A percentile compares a stretch with the other conserved stretches of the same genome.
These are phyloP conservation scores for Euglossa dilemma DNA, from an alignment of 1,140 invertebrate species.

Conservation along the genomic window DNA sequence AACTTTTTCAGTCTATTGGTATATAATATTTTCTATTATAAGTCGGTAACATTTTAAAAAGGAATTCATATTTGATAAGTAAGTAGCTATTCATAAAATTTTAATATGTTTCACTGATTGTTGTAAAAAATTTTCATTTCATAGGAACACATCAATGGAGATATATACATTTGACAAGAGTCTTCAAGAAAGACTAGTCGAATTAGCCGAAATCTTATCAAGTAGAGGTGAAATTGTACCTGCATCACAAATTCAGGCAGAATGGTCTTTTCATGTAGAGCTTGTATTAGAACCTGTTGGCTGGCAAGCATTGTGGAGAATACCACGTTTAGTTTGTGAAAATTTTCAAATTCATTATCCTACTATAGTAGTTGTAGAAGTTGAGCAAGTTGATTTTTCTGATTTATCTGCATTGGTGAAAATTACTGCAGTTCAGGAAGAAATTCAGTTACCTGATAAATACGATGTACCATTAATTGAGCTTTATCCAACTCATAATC, in stretches of 20 bases:
- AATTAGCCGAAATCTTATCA: constrained; percentile 83
- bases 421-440: constrained; percentile 84
- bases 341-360: constrained; percentile 84
- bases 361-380: constrained; percentile 83
- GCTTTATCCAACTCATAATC: constrained; percentile 84
- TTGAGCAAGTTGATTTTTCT: constrained; percentile 81
- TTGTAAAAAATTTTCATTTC: not conserved
- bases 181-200: constrained; percentile 82
- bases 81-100: not conserved
- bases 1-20: not conserved
- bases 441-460: constrained; percentile 84
- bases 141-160: constrained; percentile 75
- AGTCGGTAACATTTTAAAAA: not conserved
- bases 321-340: constrained; percentile 84
- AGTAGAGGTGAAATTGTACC: constrained; percentile 78
- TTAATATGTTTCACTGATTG: not conserved
- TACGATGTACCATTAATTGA: constrained; percentile 84
- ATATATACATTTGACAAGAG: constrained; percentile 85
- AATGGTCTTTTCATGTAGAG: constrained; percentile 84
- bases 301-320: constrained; percentile 86
- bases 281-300: constrained; percentile 84
- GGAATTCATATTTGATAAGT: not conserved
- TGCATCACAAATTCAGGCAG: constrained; percentile 81
- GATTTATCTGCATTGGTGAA: constrained; percentile 82
- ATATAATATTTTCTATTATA: not conserved